phyloP scores from a whole-genome alignment of 2,797 vertebrate genomes.

The Clarias fuscus region DNA sequence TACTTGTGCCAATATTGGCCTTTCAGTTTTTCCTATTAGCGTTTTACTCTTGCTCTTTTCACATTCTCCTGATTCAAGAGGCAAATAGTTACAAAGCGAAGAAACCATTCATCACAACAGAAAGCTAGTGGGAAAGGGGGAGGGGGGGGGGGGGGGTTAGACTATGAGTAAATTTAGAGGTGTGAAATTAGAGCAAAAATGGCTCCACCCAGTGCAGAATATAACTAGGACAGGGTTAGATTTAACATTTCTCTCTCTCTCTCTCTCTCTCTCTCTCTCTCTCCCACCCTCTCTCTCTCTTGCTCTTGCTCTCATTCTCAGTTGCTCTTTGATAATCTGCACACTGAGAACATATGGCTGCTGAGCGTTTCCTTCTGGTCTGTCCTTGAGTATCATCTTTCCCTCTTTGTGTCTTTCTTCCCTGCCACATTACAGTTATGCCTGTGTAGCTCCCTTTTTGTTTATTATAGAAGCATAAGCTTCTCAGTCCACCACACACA shows the following conservation, averaged over 20 bases:
- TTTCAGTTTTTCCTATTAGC: neutral
- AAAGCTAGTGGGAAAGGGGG: neutral
- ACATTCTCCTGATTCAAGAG: neutral
- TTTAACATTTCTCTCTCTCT: conserved; percentile 49
- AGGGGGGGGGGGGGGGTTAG: neutral
- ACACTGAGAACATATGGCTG: conserved; percentile 34
- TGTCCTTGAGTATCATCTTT: conserved; percentile 27
- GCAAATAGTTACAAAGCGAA: neutral
- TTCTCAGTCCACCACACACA: neutral
- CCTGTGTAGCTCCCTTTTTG: neutral
- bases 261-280: neutral
- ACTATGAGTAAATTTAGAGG: conserved; percentile 40
- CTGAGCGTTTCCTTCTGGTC: conserved; percentile 24
- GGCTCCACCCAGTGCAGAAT: conserved; percentile 44
- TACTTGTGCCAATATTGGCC: neutral
- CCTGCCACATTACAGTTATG: conserved; percentile 8
- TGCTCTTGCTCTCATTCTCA: neutral
- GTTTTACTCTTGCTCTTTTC: neutral
- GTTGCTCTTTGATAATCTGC: conserved; percentile 17
- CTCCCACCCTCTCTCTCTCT: neutral
- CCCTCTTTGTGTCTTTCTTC: neutral
- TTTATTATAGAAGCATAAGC: neutral
- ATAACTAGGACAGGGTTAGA: conserved; percentile 81
- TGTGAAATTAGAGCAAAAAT: conserved; percentile 47
- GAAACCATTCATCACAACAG: conserved; percentile 28